Conservation (phyloP, 2,888 invertebrate genomes). For the Balanococcus diminutus region DNA sequence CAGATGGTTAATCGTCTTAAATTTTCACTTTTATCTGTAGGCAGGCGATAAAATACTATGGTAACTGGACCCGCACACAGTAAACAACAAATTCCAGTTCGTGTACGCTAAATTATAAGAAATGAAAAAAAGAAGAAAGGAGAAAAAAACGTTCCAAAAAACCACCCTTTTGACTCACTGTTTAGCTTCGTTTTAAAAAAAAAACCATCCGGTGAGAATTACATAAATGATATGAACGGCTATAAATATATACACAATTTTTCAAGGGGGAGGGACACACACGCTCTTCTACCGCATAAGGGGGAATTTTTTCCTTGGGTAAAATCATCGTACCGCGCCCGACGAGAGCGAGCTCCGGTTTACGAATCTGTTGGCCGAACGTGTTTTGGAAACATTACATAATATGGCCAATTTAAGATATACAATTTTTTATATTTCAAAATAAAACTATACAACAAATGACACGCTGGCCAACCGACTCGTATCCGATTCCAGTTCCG, state of each 20-base stretch:
- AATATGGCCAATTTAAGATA: neutral
- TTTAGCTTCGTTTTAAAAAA: neutral
- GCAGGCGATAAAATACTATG: constrained; percentile 51
- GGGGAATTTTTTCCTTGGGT: neutral
- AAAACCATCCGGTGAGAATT: neutral
- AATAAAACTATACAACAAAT: neutral
- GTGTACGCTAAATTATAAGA: neutral
- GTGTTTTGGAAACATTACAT: neutral
- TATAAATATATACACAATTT: neutral
- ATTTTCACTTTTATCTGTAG: constrained; percentile 26
- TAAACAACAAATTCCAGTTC: constrained; percentile 45
- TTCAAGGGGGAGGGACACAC: too few species aligned
- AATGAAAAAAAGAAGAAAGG: neutral
- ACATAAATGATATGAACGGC: constrained; percentile 16
- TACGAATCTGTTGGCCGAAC: neutral
- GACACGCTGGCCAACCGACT: neutral
- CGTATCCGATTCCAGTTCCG: neutral
- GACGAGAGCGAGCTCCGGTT: neutral
- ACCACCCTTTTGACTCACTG: too few species aligned
- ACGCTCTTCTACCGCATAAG: neutral
- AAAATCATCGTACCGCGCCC: neutral
- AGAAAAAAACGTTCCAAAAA: neutral
- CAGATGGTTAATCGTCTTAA: constrained; percentile 16
- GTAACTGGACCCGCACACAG: constrained; percentile 54
- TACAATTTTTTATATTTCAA: neutral